Conservation (phyloP, 2,113 vertebrate species). For the Tor tambroides region DNA sequence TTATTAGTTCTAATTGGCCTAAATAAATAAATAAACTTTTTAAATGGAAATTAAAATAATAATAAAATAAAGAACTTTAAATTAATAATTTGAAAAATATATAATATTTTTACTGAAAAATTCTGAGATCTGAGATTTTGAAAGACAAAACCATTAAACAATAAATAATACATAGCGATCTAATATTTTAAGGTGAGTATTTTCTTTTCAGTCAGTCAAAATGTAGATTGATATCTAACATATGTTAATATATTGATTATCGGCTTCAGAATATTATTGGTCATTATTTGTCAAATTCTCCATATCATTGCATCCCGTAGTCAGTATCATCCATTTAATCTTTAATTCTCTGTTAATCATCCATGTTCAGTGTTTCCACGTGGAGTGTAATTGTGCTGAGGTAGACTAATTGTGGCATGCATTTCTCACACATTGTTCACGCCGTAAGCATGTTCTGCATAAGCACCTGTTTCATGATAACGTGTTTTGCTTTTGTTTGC, state of each 20-base stretch:
- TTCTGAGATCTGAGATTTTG: no score
- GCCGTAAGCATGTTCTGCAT: slow-evolving; percentile 16
- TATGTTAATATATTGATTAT: not conserved
- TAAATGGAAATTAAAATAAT: no score
- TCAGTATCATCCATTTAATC: not conserved
- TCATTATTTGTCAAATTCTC: not conserved
- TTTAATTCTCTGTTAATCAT: not conserved
- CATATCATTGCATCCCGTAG: not conserved
- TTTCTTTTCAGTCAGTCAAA: not conserved
- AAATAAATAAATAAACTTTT: no score
- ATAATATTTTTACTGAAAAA: no score
- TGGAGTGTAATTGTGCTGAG: slow-evolving; percentile 21
- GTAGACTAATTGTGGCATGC: not conserved
- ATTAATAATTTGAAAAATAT: no score
- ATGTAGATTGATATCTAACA: not conserved
- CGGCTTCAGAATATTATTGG: not conserved
- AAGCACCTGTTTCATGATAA: slow-evolving; percentile 31
- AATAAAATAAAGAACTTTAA: no score
- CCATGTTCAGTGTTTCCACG: not conserved
- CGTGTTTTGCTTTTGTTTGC: slow-evolving; percentile 41
- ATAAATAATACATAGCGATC: not conserved
- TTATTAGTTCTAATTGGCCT: no score
- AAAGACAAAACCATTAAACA: no score
- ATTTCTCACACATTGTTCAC: slow-evolving; percentile 11
- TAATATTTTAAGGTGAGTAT: not conserved